Evolutionary conservation across 2,888 invertebrate genomes (phyloP).

Genomic region (Trichopoda pennipes): DNA sequence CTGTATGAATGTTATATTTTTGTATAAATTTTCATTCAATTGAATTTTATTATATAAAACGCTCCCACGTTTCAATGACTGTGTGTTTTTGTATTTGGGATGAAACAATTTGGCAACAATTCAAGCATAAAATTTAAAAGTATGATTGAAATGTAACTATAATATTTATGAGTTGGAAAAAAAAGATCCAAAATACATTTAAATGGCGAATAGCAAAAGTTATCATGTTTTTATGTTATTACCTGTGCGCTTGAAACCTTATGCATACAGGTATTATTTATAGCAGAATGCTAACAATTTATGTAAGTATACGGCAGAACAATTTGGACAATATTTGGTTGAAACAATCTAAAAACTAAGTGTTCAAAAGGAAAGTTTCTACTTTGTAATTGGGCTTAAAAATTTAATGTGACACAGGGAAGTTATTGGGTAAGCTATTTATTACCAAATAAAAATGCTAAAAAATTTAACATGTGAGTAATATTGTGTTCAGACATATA

Average conservation of each 20-base stretch:
- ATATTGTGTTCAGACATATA: too few species aligned
- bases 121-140: conserved; percentile 65
- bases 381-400: neutral
- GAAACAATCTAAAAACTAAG: neutral
- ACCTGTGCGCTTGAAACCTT: neutral
- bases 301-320: conserved; percentile 5
- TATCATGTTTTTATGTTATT: conserved; percentile 51
- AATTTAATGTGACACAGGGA: neutral
- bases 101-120: conserved; percentile 43
- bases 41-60: conserved; percentile 48
- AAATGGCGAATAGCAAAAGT: conserved; percentile 26
- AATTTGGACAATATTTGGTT: conserved; percentile 28
- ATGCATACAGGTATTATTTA: neutral
- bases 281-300: neutral
- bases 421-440: too few species aligned
- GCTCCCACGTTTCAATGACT: conserved; percentile 21
- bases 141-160: conserved; percentile 68
- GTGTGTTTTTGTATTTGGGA: neutral
- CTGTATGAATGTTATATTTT: conserved; percentile 29
- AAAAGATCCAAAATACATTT: conserved; percentile 26
- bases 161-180: conserved; percentile 65
- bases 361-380: neutral
- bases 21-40: conserved; percentile 49
- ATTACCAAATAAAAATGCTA: too few species aligned
- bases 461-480: too few species aligned